These are phyloP conservation scores for Hylaeus anthracinus DNA, from an alignment of 1,140 invertebrate species.

Conservation along the genomic window DNA sequence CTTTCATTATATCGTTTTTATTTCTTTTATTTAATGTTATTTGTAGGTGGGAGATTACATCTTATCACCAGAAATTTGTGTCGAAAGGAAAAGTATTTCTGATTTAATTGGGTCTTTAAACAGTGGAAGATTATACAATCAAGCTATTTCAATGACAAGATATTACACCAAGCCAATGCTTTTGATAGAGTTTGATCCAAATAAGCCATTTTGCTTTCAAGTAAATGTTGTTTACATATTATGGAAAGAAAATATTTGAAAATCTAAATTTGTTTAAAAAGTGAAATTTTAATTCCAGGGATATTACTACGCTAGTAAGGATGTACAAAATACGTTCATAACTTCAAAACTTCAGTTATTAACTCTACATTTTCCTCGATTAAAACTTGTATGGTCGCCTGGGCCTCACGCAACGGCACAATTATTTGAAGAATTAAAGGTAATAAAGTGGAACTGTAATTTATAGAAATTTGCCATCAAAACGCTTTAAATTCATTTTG, in stretches of 20 bases:
- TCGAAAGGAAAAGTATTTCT: constrained; percentile 98
- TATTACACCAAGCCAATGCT: constrained; percentile 94
- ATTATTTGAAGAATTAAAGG: constrained; percentile 94
- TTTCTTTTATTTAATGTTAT: constrained; percentile 26
- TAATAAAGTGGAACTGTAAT: constrained; percentile 62
- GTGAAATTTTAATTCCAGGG: constrained; percentile 81
- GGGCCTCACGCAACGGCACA: constrained; percentile 97
- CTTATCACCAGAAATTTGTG: constrained; percentile 96
- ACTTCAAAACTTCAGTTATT: constrained; percentile 93
- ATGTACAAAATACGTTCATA: constrained; percentile 88
- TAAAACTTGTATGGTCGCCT: constrained; percentile 97
- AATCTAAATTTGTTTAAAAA: constrained; percentile 8
- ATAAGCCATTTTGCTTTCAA: constrained; percentile 94
- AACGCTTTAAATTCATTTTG: background rate
- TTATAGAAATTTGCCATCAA: background rate
- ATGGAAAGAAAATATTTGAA: background rate
- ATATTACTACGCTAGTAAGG: constrained; percentile 89
- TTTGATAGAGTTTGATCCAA: constrained; percentile 98
- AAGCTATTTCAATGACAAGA: constrained; percentile 94
- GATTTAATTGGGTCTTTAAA: constrained; percentile 98
- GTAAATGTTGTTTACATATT: constrained; percentile 77
- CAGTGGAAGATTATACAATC: constrained; percentile 96
- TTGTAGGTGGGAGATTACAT: constrained; percentile 97
- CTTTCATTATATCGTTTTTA: background rate
- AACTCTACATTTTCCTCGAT: constrained; percentile 95